Conservation (phyloP, 1,140 invertebrate species). For the Caenorhabditis inopinata region DNA sequence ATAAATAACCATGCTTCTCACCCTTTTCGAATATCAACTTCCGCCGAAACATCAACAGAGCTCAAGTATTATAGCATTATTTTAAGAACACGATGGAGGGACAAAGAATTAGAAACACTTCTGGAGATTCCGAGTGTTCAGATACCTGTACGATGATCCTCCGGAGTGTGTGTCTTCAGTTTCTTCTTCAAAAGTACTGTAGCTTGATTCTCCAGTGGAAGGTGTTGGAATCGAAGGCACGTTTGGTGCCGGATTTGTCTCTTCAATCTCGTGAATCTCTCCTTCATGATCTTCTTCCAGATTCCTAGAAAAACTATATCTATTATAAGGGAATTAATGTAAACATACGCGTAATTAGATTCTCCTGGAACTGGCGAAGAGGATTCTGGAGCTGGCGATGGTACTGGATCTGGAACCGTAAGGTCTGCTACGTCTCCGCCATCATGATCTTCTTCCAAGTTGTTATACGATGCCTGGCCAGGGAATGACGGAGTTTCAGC, state of each 20-base stretch:
- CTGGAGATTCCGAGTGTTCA: background rate
- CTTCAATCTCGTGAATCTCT: background rate
- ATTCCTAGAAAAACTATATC: background rate
- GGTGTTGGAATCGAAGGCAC: background rate
- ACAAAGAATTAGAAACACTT: too few species aligned
- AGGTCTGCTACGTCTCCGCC: background rate
- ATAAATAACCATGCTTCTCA: slow-evolving; percentile 15
- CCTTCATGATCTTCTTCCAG: slow-evolving; percentile 16
- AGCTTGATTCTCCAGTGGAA: background rate
- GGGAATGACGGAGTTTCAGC: background rate
- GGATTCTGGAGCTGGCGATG: background rate
- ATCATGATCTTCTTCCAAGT: slow-evolving; percentile 14
- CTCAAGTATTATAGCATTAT: background rate
- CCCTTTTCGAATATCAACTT: slow-evolving; percentile 9
- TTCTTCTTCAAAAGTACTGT: background rate
- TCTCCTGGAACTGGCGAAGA: background rate
- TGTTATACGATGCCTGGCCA: background rate
- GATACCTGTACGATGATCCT: background rate
- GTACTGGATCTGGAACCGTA: background rate
- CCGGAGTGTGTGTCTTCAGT: background rate
- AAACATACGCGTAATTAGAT: background rate
- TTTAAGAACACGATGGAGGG: too few species aligned
- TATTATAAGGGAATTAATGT: too few species aligned
- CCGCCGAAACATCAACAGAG: background rate
- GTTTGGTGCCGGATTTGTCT: background rate